Percentiles rank a stretch among this genome's conserved stretches.
Evolutionary conservation across 2,113 vertebrate genomes (phyloP).

Genomic region (Plecotus auritus): DNA sequence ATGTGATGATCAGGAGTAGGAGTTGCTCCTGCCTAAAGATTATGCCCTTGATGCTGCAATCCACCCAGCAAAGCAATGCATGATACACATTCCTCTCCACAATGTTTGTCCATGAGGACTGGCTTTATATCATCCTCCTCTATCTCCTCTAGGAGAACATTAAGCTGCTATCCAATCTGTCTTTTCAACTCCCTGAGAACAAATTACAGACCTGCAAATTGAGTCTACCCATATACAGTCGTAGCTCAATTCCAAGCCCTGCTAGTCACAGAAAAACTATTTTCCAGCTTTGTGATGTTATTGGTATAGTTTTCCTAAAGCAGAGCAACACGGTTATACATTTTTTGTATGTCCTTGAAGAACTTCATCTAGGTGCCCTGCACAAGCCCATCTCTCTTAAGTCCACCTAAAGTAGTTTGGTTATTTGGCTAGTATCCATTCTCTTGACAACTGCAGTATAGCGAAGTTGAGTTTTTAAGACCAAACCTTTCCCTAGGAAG

Average conservation of each 20-base stretch:
- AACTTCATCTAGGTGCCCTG: background rate
- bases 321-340: background rate
- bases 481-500: background rate
- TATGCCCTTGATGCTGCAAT: background rate
- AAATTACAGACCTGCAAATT: slow-evolving; percentile 56
- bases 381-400: background rate
- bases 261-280: slow-evolving; percentile 28
- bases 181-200: slow-evolving; percentile 54
- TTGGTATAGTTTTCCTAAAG: background rate
- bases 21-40: background rate
- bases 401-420: background rate
- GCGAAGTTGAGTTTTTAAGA: background rate
- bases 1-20: background rate
- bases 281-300: background rate
- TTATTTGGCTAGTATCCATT: background rate
- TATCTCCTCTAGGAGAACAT: slow-evolving; percentile 19
- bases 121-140: slow-evolving; percentile 32
- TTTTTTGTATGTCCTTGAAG: background rate
- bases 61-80: background rate
- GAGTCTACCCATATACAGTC: background rate
- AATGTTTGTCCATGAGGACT: background rate
- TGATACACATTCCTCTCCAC: background rate
- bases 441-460: background rate
- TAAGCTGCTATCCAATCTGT: background rate
- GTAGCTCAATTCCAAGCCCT: slow-evolving; percentile 32